Percentiles rank a stretch among this genome's conserved stretches.
Evolutionary conservation across 2,888 invertebrate genomes (phyloP).

Genomic region (Antheraea assamensis): DNA sequence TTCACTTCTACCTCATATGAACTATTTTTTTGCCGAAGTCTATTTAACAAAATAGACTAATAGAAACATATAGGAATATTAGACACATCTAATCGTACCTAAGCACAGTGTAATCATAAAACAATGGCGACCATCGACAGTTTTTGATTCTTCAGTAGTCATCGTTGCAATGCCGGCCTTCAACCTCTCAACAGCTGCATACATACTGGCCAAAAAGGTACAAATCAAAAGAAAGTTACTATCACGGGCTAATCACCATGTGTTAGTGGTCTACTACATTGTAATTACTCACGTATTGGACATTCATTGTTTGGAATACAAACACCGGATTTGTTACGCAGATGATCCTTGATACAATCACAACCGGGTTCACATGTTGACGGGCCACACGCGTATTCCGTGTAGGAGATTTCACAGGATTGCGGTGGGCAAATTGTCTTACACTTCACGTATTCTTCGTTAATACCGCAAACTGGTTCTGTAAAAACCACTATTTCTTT

Average conservation of each 20-base stretch:
- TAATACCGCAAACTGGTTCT: slow-evolving; percentile 35
- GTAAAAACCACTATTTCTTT: background rate
- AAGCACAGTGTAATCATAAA: no score
- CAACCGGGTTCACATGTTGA: slow-evolving; percentile 45
- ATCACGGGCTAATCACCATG: background rate
- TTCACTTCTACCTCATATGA: no score
- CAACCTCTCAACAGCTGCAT: no score
- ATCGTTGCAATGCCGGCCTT: no score
- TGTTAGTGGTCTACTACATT: background rate
- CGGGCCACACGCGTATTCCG: slow-evolving; percentile 1
- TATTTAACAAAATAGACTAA: no score
- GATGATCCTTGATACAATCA: slow-evolving; percentile 41
- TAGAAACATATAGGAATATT: no score
- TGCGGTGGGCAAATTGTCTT: slow-evolving; percentile 36
- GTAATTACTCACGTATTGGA: slow-evolving; percentile 12
- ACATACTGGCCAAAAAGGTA: no score
- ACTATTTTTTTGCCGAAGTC: no score
- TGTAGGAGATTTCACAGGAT: slow-evolving; percentile 2
- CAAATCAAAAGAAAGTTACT: no score
- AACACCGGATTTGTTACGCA: slow-evolving; percentile 40
- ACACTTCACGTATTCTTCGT: slow-evolving; percentile 43
- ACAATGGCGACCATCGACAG: no score
- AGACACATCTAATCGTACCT: no score
- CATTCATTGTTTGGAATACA: slow-evolving; percentile 47
- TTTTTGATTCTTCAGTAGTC: no score